A percentile compares a stretch with the other conserved stretches of the same genome.
Conservation (phyloP, 2,888 invertebrate species). For the Pyrgus malvae region DNA sequence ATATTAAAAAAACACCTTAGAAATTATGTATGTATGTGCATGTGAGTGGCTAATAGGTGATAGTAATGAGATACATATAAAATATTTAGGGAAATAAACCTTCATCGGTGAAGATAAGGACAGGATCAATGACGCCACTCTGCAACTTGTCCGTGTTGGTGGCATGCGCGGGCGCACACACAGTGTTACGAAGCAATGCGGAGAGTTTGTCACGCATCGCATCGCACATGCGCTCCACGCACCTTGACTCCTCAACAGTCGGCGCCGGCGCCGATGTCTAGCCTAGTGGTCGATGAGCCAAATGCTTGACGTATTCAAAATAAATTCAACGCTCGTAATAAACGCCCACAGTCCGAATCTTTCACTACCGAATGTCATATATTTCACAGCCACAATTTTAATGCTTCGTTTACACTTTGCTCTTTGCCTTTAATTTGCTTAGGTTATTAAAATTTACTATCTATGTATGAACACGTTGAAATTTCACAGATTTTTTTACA, state of each 20-base stretch:
- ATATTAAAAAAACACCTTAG: too few relatives aligned
- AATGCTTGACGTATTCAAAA: slow-evolving; percentile 42
- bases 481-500: slow-evolving; percentile 7
- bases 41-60: too few relatives aligned
- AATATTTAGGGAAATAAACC: slow-evolving; percentile 43
- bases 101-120: slow-evolving; percentile 65
- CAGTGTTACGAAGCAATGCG: slow-evolving; percentile 62
- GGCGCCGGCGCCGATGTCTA: slow-evolving; percentile 53
- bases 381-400: slow-evolving; percentile 32
- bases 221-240: slow-evolving; percentile 63
- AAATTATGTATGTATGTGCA: too few relatives aligned
- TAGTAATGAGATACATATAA: too few relatives aligned
- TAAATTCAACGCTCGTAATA: slow-evolving; percentile 42
- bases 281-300: slow-evolving; percentile 34
- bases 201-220: slow-evolving; percentile 76
- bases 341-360: slow-evolving; percentile 41
- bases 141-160: slow-evolving; percentile 61
- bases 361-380: slow-evolving; percentile 36
- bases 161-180: slow-evolving; percentile 53
- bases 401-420: slow-evolving; percentile 29
- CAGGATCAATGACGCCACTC: slow-evolving; percentile 58
- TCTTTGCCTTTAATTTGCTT: slow-evolving; percentile 14
- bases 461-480: slow-evolving; percentile 8
- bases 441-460: slow-evolving; percentile 5
- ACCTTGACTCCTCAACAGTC: slow-evolving; percentile 42